Evolutionary conservation across 2,797 vertebrate genomes (phyloP), one percentile per base, ranked within the genome.

Genomic region (Gallinago solitaria): DNA sequence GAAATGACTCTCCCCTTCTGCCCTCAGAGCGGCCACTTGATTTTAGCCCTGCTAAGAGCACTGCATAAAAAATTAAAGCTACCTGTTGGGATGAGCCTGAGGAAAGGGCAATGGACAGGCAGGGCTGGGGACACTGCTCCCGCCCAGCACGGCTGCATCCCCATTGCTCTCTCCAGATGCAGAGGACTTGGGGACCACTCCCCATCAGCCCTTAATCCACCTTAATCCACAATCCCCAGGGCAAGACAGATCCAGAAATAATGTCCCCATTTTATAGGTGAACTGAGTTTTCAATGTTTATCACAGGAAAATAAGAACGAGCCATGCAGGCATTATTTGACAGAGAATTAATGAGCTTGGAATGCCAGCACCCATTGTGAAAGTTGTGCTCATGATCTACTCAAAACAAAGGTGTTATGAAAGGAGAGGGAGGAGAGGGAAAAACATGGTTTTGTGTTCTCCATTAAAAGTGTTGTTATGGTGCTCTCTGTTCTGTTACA

Each of bases 401-500:
- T 95, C 41, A 37, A 94, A 95, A 96, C 65, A 92, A 91, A 88
- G 54, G 79, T 84, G 77, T 93, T 75, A 83, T 47, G 59, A 93
- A 81, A 35, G 54, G 48, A 94, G 47, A 94, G n/a, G 63, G 32
- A 75, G 78, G n/a, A n/a, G n/a, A n/a, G n/a, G n/a, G n/a, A n/a
- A n/a, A n/a, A 92, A 90, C 47, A 25, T n/a, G 5, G 6, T 41
- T 92, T 79, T 91, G n/a, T 89, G 73, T 93, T 93, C 87, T 68
- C 75, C 85, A 32, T 89, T 94, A 81, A 65, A 94, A 93, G 32
- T 64, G 76, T 87, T 96, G 87, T 97, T 97, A 91, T n/a, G 20
- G 75, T 83, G 48, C 65, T 84, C 63, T 89, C 41, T 87, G 80
- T 94, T 97, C 94, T 93, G 76, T 91, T 96, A 95, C 83, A 94